Base-by-base conservation (phyloP, 2,113 vertebrate genomes). In the Ramphastos sulfuratus region DNA sequence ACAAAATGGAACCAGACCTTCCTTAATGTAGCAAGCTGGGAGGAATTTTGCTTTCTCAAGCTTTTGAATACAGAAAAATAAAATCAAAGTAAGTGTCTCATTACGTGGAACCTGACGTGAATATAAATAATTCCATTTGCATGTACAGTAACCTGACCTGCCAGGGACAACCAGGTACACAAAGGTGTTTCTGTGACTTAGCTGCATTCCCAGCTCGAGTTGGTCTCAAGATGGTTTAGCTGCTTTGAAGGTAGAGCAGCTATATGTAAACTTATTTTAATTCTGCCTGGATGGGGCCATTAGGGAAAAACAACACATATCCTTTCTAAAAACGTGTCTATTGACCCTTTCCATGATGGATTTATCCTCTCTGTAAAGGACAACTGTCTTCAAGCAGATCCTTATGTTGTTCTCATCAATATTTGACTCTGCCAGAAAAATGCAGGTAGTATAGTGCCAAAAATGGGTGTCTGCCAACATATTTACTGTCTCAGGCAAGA, bases 371-470 rank as follows among this genome's bases (percentile, higher is more conserved):
- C 50, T 55, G 27, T 0, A 3, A 91, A 23, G 50, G 75, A 65
- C 66, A 84, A 2, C 58, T 86, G 19, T 50, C 77, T 74, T 77
- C 72, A 92, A 39, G 48, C 20, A 69, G 58, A 20, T 78, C n/a
- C 17, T 75, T 72, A 19, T 20, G 15, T 77, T 77, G 52, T 67
- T 90, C 61, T 76, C 25, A 37, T 89, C 70, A 39, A 30, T 81
- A 75, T 93, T 80, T 75, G 76, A 67, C 37, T 82, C 56, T 81
- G 74, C 30, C 50, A 90, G 70, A 88, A 82, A 85, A 86, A 69
- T n/a, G 13, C 31, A 78, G 44, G 52, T 16, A 55, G 27, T 18
- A 15, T 24, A 35, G 89, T 81, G 81, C 61, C 81, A 88, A 63
- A 90, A 78, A 33, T 52, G 74, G 77, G 23, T 61, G 28, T 39